A percentile compares a stretch with the other conserved stretches of the same genome.
Evolutionary conservation across 1,140 invertebrate species (phyloP).

Genomic region (Lysiphlebus fabarum): DNA sequence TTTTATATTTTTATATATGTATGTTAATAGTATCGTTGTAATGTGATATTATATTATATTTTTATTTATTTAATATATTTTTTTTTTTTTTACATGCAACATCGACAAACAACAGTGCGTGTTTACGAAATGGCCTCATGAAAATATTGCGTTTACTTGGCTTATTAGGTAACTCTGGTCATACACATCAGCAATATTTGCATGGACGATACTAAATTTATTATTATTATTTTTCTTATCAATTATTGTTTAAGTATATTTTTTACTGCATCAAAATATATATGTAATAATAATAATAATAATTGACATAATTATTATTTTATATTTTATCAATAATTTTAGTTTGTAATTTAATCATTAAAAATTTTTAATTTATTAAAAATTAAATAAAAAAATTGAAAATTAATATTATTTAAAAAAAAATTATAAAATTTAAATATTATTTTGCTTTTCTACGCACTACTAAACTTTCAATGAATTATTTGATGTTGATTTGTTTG

Average conservation of each 20-base stretch:
- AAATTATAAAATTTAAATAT: no score
- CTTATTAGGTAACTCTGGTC: constrained; percentile 28
- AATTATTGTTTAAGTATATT: no score
- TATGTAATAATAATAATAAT: no score
- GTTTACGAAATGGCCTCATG: constrained; percentile 21
- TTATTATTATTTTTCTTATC: no score
- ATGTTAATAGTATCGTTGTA: constrained; percentile 6
- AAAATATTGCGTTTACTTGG: constrained; percentile 30
- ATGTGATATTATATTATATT: constrained; percentile 11
- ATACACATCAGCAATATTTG: constrained; percentile 4
- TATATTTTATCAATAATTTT: no score
- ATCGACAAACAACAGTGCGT: constrained; percentile 10
- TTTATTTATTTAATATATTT: background rate
- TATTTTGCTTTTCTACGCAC: constrained; percentile 20
- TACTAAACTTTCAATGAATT: constrained; percentile 13
- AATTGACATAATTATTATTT: no score
- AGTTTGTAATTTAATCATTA: no score
- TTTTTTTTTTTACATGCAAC: constrained; percentile 15
- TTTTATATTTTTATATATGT: background rate
- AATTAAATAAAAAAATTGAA: no score
- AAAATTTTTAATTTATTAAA: no score
- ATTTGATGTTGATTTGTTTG: constrained; percentile 19
- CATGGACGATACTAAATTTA: constrained; percentile 10
- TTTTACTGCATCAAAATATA: no score
- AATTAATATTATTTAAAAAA: no score